Evolutionary conservation across 2,113 vertebrate genomes (phyloP).

Genomic region (Grammomys surdaster): DNA sequence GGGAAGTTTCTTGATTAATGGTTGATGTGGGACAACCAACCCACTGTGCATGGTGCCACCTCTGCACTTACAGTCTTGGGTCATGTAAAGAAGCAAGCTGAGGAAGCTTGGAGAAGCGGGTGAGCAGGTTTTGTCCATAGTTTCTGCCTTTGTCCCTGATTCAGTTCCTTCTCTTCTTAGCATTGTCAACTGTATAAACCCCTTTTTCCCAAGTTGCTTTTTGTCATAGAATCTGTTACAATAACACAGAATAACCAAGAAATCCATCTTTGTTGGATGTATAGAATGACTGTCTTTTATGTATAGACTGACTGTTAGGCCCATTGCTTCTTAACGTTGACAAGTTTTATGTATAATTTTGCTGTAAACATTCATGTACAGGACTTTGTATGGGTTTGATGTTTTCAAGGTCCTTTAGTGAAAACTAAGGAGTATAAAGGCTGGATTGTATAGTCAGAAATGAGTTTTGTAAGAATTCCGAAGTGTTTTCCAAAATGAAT

Average conservation of each 20-base stretch:
- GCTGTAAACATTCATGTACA: not conserved
- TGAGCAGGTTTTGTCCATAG: not conserved
- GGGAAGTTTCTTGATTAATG: not conserved
- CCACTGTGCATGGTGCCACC: not conserved
- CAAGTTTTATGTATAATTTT: not conserved
- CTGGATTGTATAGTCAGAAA: not conserved
- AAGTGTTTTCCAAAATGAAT: not conserved
- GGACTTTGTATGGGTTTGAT: not conserved
- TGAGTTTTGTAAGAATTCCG: not conserved
- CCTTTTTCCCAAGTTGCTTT: not conserved
- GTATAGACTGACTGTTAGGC: not conserved
- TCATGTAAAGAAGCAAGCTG: not conserved
- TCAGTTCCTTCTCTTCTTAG: not conserved
- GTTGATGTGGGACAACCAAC: too few relatives aligned
- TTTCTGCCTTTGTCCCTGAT: not conserved
- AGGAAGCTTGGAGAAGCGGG: not conserved
- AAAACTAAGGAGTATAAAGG: not conserved
- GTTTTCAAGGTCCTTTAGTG: not conserved
- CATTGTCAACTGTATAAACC: not conserved
- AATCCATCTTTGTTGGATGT: not conserved
- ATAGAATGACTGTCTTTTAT: not conserved
- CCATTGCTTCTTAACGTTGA: not conserved
- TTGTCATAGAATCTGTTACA: not conserved
- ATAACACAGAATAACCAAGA: not conserved
- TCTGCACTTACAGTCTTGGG: not conserved